phyloP scores from a whole-genome alignment of 2,888 invertebrate species.

The Tricholauxania praeusta region DNA sequence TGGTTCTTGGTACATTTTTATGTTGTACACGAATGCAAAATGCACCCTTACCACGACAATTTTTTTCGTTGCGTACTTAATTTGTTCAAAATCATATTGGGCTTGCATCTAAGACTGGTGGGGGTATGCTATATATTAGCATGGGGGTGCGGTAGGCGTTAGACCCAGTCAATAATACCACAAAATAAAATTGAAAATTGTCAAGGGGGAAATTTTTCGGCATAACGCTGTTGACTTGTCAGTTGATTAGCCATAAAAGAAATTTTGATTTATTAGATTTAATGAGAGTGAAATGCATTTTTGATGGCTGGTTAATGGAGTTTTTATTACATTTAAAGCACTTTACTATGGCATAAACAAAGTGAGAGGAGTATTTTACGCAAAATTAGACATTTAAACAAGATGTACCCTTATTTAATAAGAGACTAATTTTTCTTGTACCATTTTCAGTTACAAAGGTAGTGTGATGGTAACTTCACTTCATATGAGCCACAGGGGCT shows the following conservation, averaged over 20 bases:
- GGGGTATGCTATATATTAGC: background rate
- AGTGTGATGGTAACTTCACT: too few species aligned
- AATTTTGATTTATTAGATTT: conserved; percentile 59
- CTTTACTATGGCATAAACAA: background rate
- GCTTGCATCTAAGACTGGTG: background rate
- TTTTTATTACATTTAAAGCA: conserved; percentile 55
- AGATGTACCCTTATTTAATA: background rate
- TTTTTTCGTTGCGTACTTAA: conserved; percentile 17
- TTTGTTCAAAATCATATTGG: conserved; percentile 15
- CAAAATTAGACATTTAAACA: background rate
- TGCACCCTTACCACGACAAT: conserved; percentile 16
- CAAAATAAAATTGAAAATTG: conserved; percentile 4
- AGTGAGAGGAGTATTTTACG: background rate
- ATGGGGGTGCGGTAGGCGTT: background rate
- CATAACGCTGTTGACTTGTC: conserved; percentile 23
- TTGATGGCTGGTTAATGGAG: conserved; percentile 62
- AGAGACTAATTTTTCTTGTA: too few species aligned
- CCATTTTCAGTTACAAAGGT: too few species aligned
- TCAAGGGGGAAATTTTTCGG: conserved; percentile 3
- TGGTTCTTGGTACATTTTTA: conserved; percentile 14
- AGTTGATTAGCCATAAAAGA: conserved; percentile 58
- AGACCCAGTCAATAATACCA: conserved; percentile 3
- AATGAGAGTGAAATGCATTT: conserved; percentile 57
- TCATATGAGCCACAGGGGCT: too few species aligned
- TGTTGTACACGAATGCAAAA: conserved; percentile 20